Conservation (phyloP, 2,797 vertebrate species). For the Artibeus jamaicensis region DNA sequence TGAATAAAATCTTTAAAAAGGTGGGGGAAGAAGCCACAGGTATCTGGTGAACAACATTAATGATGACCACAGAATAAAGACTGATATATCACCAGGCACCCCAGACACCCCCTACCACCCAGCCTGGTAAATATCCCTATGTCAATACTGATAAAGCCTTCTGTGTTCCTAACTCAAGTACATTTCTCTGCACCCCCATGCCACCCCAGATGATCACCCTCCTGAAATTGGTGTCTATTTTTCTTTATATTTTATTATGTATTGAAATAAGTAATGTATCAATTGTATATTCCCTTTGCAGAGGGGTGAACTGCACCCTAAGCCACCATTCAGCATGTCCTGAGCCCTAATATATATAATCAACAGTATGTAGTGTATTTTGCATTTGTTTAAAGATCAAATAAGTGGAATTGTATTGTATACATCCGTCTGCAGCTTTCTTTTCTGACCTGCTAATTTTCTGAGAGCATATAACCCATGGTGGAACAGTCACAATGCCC, state of each 20-base stretch:
- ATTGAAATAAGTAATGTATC: not conserved
- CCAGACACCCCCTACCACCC: too few species aligned
- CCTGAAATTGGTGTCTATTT: not conserved
- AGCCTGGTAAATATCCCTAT: not conserved
- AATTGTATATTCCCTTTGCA: not conserved
- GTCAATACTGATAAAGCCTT: not conserved
- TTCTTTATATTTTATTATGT: not conserved
- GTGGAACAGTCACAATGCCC: not conserved
- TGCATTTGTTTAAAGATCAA: not conserved
- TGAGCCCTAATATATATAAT: not conserved
- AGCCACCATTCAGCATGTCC: not conserved
- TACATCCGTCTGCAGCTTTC: not conserved
- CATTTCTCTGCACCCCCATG: not conserved
- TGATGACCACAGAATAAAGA: not conserved
- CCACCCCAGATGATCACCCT: not conserved
- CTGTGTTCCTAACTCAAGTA: not conserved
- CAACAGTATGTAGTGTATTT: not conserved
- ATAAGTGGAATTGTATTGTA: not conserved
- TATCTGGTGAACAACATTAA: not conserved
- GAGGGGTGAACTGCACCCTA: not conserved
- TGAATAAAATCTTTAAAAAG: too few species aligned
- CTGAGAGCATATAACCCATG: not conserved
- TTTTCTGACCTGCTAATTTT: not conserved
- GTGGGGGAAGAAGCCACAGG: not conserved
- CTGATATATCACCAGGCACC: not conserved